phyloP scores from a whole-genome alignment of 2,888 invertebrate genomes.

The Callinectes sapidus region DNA sequence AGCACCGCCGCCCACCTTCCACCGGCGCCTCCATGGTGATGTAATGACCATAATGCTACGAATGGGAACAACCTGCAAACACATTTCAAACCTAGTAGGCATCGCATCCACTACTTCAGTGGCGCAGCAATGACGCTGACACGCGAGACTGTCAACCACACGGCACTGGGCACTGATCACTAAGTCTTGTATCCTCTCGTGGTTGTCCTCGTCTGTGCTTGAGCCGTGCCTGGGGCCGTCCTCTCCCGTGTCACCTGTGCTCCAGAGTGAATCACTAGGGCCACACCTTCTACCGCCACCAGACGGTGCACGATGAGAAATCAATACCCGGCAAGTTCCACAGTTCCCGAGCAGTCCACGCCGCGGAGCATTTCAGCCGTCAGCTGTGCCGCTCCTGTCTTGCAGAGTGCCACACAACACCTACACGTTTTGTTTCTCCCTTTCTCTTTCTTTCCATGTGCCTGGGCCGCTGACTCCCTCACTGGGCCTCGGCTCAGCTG shows the following conservation, averaged over 20 bases:
- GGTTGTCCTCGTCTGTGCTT: background rate
- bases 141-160: background rate
- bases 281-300: constrained; percentile 53
- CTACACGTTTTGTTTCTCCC: background rate
- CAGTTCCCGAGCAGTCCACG: background rate
- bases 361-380: background rate
- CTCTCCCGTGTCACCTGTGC: background rate
- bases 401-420: background rate
- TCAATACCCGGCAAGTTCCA: constrained; percentile 50
- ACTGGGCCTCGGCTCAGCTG: background rate
- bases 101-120: background rate
- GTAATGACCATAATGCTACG: background rate
- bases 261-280: constrained; percentile 20
- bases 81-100: constrained; percentile 9
- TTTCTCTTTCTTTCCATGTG: background rate
- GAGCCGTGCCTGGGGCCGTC: background rate
- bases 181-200: background rate
- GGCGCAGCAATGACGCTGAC: background rate
- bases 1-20: background rate
- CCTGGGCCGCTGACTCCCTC: background rate
- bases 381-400: background rate
- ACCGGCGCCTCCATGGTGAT: background rate
- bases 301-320: constrained; percentile 44
- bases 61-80: background rate
- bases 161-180: background rate